Evolutionary conservation across 2,888 invertebrate species (phyloP).

Genomic region (Unio delphinus): DNA sequence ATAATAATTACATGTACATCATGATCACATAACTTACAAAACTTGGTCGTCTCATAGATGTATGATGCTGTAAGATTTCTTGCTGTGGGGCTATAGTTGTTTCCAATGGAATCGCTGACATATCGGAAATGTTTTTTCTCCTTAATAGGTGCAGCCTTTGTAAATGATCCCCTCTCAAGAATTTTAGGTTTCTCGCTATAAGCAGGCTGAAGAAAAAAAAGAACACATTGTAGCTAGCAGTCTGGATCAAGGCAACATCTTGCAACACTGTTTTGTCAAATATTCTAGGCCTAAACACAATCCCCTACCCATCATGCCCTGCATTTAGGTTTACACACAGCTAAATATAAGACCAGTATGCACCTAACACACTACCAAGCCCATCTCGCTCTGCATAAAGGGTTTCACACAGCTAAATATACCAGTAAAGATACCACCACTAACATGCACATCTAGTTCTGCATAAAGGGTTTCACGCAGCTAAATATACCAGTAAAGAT

Average conservation of each 20-base stretch:
- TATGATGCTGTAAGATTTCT: conserved; percentile 62
- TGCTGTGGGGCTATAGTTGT: conserved; percentile 69
- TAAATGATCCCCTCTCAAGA: conserved; percentile 65
- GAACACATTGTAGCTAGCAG: background rate
- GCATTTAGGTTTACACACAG: too few species aligned
- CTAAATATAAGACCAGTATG: too few species aligned
- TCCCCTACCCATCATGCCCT: too few species aligned
- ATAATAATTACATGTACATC: too few species aligned
- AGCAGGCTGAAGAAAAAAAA: conserved; percentile 52
- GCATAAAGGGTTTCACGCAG: too few species aligned
- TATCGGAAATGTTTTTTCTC: conserved; percentile 63
- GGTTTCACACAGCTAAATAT: too few species aligned
- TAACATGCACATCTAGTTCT: too few species aligned
- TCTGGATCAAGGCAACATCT: background rate
- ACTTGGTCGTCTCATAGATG: conserved; percentile 63
- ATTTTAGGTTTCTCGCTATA: conserved; percentile 66
- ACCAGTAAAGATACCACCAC: too few species aligned
- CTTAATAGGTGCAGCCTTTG: conserved; percentile 67
- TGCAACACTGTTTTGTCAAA: background rate
- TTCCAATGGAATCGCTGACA: conserved; percentile 69
- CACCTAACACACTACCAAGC: too few species aligned
- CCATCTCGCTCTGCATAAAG: too few species aligned
- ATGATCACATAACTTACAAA: conserved; percentile 42
- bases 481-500: too few species aligned
- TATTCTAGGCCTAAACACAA: too few species aligned